Percentiles rank a stretch among this genome's conserved stretches.
Conservation (phyloP, 2,888 invertebrate species). For the Diarsia dahlii region DNA sequence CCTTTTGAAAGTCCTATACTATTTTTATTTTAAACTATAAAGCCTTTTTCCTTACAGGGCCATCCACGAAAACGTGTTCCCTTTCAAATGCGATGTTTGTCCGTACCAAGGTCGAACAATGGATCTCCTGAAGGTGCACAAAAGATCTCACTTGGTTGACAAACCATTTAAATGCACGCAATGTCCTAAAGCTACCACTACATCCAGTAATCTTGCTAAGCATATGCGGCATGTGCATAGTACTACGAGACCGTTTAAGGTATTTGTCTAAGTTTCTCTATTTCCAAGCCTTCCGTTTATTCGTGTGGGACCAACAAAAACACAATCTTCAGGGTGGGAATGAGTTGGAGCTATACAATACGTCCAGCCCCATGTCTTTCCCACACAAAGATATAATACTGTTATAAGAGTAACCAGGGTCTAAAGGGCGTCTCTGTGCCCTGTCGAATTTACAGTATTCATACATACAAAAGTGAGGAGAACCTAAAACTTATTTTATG, state of each 20-base stretch:
- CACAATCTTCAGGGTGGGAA: too few species aligned
- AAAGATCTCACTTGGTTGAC: slow-evolving; percentile 82
- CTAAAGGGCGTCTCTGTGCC: too few species aligned
- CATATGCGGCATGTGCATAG: slow-evolving; percentile 87
- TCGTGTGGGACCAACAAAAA: too few species aligned
- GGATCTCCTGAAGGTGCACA: slow-evolving; percentile 85
- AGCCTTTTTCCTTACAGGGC: slow-evolving; percentile 68
- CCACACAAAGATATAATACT: too few species aligned
- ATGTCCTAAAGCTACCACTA: slow-evolving; percentile 84
- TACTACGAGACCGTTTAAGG: slow-evolving; percentile 84
- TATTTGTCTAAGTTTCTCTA: slow-evolving; percentile 58
- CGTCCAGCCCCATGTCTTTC: too few species aligned
- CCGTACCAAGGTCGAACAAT: slow-evolving; percentile 85
- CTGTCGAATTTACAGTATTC: too few species aligned
- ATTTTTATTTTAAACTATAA: neutral
- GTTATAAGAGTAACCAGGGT: too few species aligned
- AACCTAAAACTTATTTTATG: too few species aligned
- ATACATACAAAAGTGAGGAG: too few species aligned
- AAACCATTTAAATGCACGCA: slow-evolving; percentile 86
- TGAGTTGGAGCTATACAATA: too few species aligned
- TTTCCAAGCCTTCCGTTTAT: too few species aligned
- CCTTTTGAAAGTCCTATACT: neutral
- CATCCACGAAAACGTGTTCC: slow-evolving; percentile 84
- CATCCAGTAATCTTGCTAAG: slow-evolving; percentile 85
- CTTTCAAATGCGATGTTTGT: slow-evolving; percentile 85